Base-by-base conservation (phyloP, 2,888 invertebrate species). In the Trachelus tabidus region DNA sequence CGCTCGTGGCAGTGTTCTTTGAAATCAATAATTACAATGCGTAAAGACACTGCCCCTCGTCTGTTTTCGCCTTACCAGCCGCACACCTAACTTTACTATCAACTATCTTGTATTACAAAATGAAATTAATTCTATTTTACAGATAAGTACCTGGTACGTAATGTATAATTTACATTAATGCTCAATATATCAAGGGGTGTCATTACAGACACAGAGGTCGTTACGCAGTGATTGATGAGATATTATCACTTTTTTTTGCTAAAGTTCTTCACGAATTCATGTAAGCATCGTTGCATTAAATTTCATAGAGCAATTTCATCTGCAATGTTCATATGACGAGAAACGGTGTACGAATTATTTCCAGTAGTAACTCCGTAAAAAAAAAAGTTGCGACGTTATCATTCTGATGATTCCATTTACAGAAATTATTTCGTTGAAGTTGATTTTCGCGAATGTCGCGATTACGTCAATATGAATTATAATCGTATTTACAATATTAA, bases 41-140 rank as follows among this genome's bases (percentile, higher is more conserved):
- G 35, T 75, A 81, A 85, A 87, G 85, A 84, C 86, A 86, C 86
- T 83, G 85, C 86, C 85, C 81, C 76, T 82, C 81, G 76, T 73
- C 75, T 37, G 56, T n/a, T 77, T 76, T 69, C 71, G 56, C 73
- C 73, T 77, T 69, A 40, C 40, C 69, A 75, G 73, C 77, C 37
- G 15, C 76, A 37, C 71, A 73, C 69, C 56, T 9, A 56, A 71
- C 12, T 71, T 71, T 15, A 35, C 71, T 71, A 33, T 34, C 12
- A 71, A 31, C 34, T 56, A 56, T 23, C 56, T 56, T 56, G 56
- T 56, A 56, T 71, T 71, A 71, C 71, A 71, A 71, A 34, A 15
- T 12, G 31, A 71, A 71, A 71, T 34, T 71, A 71, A 71, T 33
- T 71, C 71, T 71, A 71, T 71, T 34, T 71, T 71, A 71, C 34